These are phyloP conservation scores for Mormyrus proboscirostris DNA, from an alignment of 2,797 vertebrate genomes.

Conservation along the genomic window DNA sequence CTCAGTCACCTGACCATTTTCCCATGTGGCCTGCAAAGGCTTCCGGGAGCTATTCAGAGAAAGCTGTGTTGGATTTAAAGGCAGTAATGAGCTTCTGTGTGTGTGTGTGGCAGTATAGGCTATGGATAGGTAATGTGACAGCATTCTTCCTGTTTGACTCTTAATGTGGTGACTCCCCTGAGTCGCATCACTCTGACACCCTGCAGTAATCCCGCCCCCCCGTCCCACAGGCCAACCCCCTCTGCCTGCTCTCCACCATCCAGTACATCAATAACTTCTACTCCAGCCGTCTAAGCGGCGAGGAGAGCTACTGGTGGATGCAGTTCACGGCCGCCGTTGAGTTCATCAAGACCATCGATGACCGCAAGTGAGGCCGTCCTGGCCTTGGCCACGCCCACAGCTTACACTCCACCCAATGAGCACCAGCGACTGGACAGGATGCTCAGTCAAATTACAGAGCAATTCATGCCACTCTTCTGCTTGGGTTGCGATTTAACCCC, in stretches of 20 bases:
- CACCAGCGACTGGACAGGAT: background rate
- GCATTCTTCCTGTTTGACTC: background rate
- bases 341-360: conserved; percentile 99
- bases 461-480: background rate
- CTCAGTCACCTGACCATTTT: background rate
- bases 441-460: background rate
- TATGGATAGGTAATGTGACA: background rate
- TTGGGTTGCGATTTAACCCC: background rate
- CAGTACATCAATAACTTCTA: conserved; percentile 99
- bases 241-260: conserved; percentile 96
- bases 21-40: background rate
- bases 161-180: background rate
- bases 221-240: conserved; percentile 85
- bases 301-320: conserved; percentile 99
- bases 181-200: conserved; percentile 25
- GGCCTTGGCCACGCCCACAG: background rate
- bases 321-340: conserved; percentile 98
- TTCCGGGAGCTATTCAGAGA: background rate
- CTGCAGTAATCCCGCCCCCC: conserved; percentile 52
- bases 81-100: background rate
- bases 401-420: background rate
- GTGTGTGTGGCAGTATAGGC: background rate
- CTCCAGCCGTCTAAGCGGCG: conserved; percentile 86
- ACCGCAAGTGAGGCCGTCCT: conserved; percentile 77
- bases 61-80: background rate